Evolutionary conservation across 1,140 invertebrate genomes (phyloP), one percentile per base, ranked within the genome.

Genomic region (Drosophila burlai): DNA sequence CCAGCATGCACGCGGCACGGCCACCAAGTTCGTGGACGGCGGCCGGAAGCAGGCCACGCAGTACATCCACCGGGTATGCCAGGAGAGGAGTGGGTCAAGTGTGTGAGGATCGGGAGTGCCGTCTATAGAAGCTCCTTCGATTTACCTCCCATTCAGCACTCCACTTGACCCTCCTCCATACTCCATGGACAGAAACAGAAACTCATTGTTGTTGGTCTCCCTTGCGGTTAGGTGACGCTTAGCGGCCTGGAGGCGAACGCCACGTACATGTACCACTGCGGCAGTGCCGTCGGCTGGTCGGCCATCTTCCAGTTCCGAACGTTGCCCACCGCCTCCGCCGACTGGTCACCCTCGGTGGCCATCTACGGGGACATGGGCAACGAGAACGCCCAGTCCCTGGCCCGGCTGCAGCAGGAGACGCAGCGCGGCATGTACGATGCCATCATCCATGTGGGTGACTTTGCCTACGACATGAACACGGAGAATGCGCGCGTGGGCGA

Each of bases 391-490:
- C 94, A 96, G 92, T 97, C 97, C 16, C 94, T 98, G 59, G 94
- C 95, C 0, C 94, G 96, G 63, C 93, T 99, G 34, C 97, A 98
- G 93, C 93, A 96, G 83, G 98, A 99, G 84, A 95, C 96, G 0
- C 95, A 97, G 85, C 93, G 94, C 38, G 96, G 95, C 26, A 94
- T 96, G 83, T 98, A 98, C 93, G 97, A 99, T 94, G 95, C 97
- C 69, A 96, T 98, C 58, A 94, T 99, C 55, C 98, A 99, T 94
- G 97, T 99, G 73, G 98, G 98, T 2, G 98, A 99, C 94, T 97
- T 99, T 94, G 98, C 98, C 1, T 99, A 99, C 94, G 97, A 99
- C 93, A 97, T 99, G 97, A 94, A 98, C 93, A 94, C 95, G 0
- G 93, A 97, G 45, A 94, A 98, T 92, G 97, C 96, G 0, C 93